Percentiles rank a stretch among this genome's conserved stretches.
Conservation (phyloP, 2,797 vertebrate species). For the Balearica regulorum region DNA sequence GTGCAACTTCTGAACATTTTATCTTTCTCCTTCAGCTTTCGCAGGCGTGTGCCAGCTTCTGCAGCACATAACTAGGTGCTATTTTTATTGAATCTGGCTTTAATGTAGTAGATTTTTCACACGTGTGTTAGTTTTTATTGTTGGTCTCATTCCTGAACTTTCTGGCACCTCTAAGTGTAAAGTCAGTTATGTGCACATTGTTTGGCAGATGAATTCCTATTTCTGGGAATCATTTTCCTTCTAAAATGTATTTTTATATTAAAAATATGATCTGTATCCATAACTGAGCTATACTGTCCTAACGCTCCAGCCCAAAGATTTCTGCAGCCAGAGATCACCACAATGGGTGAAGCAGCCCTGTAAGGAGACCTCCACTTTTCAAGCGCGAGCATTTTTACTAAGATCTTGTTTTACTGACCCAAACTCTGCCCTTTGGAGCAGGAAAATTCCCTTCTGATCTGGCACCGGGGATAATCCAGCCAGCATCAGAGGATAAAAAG, state of each 20-base stretch:
- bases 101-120: slow-evolving; percentile 58
- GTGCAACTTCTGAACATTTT: not conserved
- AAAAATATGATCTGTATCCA: slow-evolving; percentile 34
- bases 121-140: slow-evolving; percentile 46
- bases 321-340: slow-evolving; percentile 6
- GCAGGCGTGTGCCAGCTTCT: slow-evolving; percentile 32
- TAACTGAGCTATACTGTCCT: not conserved
- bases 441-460: not conserved
- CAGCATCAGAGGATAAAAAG: not conserved
- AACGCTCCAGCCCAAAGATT: not conserved
- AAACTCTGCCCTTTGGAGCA: not conserved
- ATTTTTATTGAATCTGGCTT: slow-evolving; percentile 66
- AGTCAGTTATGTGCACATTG: slow-evolving; percentile 18
- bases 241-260: slow-evolving; percentile 39
- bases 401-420: not conserved
- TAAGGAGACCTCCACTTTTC: not conserved
- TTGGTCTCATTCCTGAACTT: slow-evolving; percentile 59
- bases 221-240: slow-evolving; percentile 57
- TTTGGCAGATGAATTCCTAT: slow-evolving; percentile 54
- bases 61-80: slow-evolving; percentile 59
- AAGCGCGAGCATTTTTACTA: not conserved
- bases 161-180: slow-evolving; percentile 46
- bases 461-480: not conserved
- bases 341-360: not conserved
- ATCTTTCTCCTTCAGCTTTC: not conserved